A percentile compares a stretch with the other conserved stretches of the same genome.
Evolutionary conservation across 2,888 invertebrate species (phyloP).

Genomic region (Sphinx pinastri): DNA sequence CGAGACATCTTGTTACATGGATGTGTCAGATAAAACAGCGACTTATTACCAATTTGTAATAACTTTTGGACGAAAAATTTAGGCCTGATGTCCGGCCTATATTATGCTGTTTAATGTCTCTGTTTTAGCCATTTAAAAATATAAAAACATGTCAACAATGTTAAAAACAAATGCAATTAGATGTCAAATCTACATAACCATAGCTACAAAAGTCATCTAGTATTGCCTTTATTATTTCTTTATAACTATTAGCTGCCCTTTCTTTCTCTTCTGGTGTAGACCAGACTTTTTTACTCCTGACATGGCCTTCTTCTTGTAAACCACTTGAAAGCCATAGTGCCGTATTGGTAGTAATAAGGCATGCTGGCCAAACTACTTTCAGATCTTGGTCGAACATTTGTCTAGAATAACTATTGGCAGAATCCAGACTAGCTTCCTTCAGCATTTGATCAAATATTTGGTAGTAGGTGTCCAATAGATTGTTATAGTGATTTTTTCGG

Average conservation of each 20-base stretch:
- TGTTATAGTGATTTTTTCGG: constrained; percentile 49
- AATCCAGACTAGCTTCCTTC: constrained; percentile 42
- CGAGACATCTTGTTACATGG: no score
- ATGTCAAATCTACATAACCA: constrained; percentile 48
- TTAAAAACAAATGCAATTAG: constrained; percentile 22
- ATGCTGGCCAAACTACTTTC: constrained; percentile 62
- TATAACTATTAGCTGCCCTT: constrained; percentile 57
- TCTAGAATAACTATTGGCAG: constrained; percentile 53
- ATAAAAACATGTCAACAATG: no score
- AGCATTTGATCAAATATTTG: constrained; percentile 53
- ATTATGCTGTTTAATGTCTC: no score
- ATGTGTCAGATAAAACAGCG: no score
- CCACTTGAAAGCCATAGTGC: constrained; percentile 71
- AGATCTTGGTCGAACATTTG: constrained; percentile 62
- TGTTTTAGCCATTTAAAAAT: no score
- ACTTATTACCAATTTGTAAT: no score
- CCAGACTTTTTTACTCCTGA: constrained; percentile 62
- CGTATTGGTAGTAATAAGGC: constrained; percentile 70
- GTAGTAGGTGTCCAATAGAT: constrained; percentile 62
- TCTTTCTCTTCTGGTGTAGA: constrained; percentile 54
- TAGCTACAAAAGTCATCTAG: constrained; percentile 63
- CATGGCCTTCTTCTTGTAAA: constrained; percentile 73
- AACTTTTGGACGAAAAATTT: no score
- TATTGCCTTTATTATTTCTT: constrained; percentile 54
- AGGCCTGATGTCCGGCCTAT: no score